phyloP scores from a whole-genome alignment of 2,888 invertebrate genomes.

The Galeruca laticollis region DNA sequence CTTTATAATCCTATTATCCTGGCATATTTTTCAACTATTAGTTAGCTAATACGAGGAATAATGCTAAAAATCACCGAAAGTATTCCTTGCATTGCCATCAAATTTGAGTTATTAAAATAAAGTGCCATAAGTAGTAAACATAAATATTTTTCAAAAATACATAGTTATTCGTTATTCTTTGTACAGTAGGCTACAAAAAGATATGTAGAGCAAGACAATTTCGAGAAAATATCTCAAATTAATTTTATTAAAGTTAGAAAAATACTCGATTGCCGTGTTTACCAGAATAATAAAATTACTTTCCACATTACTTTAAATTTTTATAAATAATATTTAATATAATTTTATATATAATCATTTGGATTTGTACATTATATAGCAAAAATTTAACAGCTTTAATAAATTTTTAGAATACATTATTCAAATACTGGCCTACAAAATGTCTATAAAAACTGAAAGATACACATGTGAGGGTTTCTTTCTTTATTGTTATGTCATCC shows the following conservation, averaged over 20 bases:
- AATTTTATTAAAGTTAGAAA: not conserved
- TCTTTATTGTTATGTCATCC: slow-evolving; percentile 20
- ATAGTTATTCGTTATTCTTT: too few relatives aligned
- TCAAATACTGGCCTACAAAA: slow-evolving; percentile 8
- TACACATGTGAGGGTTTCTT: slow-evolving; percentile 27
- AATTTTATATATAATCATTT: not conserved
- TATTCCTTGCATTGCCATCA: too few relatives aligned
- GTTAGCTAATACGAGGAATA: too few relatives aligned
- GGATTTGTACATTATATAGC: slow-evolving; percentile 1
- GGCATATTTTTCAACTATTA: not conserved
- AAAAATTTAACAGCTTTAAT: not conserved
- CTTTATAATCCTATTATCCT: slow-evolving; percentile 5
- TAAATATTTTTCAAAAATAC: too few relatives aligned
- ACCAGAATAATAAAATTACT: not conserved
- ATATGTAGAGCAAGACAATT: too few relatives aligned
- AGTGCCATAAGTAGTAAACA: too few relatives aligned
- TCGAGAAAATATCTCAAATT: not conserved
- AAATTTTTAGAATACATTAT: not conserved
- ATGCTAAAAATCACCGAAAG: too few relatives aligned
- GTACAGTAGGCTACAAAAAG: too few relatives aligned
- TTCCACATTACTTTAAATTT: not conserved
- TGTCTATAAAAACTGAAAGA: slow-evolving; percentile 1
- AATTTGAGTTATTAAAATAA: too few relatives aligned
- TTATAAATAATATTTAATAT: not conserved
- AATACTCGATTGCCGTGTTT: not conserved